Base-by-base conservation (phyloP, 2,797 vertebrate species). In the Acridotheres tristis region DNA sequence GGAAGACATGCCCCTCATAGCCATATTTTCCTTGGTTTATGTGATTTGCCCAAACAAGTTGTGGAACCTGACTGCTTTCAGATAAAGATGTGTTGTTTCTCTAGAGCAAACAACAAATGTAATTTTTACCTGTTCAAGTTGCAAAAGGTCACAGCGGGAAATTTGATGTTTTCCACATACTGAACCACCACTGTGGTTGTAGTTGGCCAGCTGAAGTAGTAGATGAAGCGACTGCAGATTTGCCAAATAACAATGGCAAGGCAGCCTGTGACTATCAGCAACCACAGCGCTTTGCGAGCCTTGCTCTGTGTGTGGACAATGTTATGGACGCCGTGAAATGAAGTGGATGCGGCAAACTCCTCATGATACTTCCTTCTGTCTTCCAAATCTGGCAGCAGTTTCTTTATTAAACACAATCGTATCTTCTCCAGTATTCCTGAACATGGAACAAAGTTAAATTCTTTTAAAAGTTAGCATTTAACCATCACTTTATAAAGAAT, bases 131-230 rank as follows among this genome's bases (percentile, higher is more conserved):
- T 98, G 96, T 98, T 98, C 90, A 98, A 78, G 89, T 96, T 98
- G 89, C 98, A 98, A 66, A 98, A 97, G 6, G 98, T 98, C 87
- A 98, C 97, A 54, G 98, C 97, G 0, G 98, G 98, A 68, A 98
- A 98, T 36, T 97, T 97, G 17, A 98, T 92, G 0, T 97, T 96
- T 72, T 98, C 97, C 86, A 97, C 96, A 0, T 98, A 98, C 43
- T 98, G 98, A 32, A 98, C 96, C 20, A 96, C 97, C 36, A 98
- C 78, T 5, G 98, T 96, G 0, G 97, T 98, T 2, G 97, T 98
- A 38, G 97, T 98, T 36, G 98, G 97, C 98, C 98, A 98, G 5
- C 82, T 97, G 95, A 98, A 97, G 81, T 98, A 98, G 81, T 97
- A 97, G 89, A 93, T 69, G 40, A 98, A 66, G 50, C 97, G 96